Base-by-base conservation (phyloP, 2,113 vertebrate species). In the Buteo buteo region DNA sequence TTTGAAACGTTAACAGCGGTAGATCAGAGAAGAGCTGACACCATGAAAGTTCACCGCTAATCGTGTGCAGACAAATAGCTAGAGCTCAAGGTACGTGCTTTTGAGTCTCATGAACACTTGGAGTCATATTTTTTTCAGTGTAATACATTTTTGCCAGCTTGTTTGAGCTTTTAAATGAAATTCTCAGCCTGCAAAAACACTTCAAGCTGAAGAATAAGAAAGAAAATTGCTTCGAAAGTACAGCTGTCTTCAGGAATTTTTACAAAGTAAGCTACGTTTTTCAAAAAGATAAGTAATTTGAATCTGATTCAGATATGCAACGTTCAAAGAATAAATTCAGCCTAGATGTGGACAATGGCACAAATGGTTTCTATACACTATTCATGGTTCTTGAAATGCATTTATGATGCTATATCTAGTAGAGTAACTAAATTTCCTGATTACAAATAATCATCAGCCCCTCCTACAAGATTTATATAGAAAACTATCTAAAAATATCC, bases 291-390 rank as follows among this genome's bases (percentile, higher is more conserved):
- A 77, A 79, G 83, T 36, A 76, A 94, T 95, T 87, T 77, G 62
- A 92, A 83, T 96, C 81, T 83, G 82, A 96, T 84, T 97, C 86
- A 96, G 81, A 94, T 52, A 57, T 8, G 47, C 44, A 80, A 29
- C 34, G 82, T 71, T 97, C 86, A 83, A 86, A 94, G 92, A 91
- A 94, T 24, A 83, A 92, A 88, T 90, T 94, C 76, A 69, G 34
- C 94, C 73, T 95, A 76, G 45, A 50, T 64, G n/a, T 74, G 29
- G 61, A 86, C 86, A 91, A 90, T 86, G 82, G 74, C 67, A 93
- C 40, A 88, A 94, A 88, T 59, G 84, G 40, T 82, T 94, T 82
- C 76, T 82, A 40, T 84, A 6, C 18, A 15, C 58, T 69, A 47
- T 78, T 72, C 86, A 87, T 80, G 49, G 42, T 32, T 66, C 74